phyloP scores from a whole-genome alignment of 2,888 invertebrate genomes.

The Heliconius ismenius region DNA sequence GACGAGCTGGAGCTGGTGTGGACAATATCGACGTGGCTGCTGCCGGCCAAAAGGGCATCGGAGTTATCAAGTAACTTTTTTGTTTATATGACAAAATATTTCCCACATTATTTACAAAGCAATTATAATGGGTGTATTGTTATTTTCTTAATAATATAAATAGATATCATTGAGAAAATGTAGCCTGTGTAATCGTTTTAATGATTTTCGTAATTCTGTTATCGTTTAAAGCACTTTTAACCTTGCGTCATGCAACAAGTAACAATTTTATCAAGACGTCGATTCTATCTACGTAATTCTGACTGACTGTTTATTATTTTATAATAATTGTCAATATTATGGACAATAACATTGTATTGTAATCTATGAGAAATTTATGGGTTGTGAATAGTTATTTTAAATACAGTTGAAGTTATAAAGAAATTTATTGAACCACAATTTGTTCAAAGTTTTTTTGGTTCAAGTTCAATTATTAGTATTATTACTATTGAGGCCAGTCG shows the following conservation, averaged over 20 bases:
- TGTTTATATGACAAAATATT: not conserved
- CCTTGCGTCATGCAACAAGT: conserved; percentile 6
- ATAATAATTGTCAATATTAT: not conserved
- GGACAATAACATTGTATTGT: not conserved
- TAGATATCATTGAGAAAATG: not conserved
- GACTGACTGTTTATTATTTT: not conserved
- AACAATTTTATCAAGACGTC: not conserved
- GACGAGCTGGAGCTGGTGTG: conserved; percentile 98
- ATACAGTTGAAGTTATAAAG: not conserved
- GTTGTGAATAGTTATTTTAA: not conserved
- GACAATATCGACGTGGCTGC: conserved; percentile 97
- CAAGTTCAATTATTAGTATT: not conserved
- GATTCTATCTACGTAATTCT: not conserved
- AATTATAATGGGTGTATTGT: not conserved
- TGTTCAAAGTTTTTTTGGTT: not conserved
- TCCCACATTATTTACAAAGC: not conserved
- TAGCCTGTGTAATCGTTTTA: not conserved
- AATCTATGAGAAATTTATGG: not conserved
- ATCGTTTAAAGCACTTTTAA: not conserved
- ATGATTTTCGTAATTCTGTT: not conserved
- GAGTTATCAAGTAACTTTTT: conserved; percentile 95
- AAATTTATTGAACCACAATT: not conserved
- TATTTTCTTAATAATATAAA: not conserved
- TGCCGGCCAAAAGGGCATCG: conserved; percentile 91
- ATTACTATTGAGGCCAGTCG: too few species aligned